phyloP scores from a whole-genome alignment of 2,888 invertebrate species.

The Drosophila kuntzei region DNA sequence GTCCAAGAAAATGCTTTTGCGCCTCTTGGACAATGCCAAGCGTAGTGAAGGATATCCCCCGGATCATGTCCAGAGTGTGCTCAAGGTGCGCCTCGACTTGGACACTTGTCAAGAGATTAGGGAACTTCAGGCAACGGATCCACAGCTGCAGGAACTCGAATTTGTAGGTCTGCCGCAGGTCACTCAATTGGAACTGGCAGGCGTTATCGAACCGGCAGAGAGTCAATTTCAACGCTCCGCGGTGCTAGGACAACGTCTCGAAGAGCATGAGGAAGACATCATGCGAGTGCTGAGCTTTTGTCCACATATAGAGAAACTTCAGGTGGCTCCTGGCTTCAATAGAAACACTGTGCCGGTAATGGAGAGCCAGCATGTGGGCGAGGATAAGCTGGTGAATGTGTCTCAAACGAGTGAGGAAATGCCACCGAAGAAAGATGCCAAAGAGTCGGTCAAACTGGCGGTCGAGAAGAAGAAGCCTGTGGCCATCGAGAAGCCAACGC shows the following conservation, averaged over 20 bases:
- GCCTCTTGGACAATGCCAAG: conserved; percentile 70
- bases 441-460: not conserved
- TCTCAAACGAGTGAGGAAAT: conserved; percentile 11
- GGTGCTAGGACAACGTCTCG: conserved; percentile 49
- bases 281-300: conserved; percentile 63
- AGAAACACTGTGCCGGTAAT: not conserved
- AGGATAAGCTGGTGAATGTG: conserved; percentile 1
- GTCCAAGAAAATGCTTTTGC: conserved; percentile 71
- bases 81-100: conserved; percentile 35
- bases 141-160: conserved; percentile 37
- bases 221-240: conserved; percentile 65
- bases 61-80: not conserved
- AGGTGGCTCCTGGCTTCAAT: conserved; percentile 48
- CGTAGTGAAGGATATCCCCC: conserved; percentile 44
- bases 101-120: conserved; percentile 30
- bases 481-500: not conserved
- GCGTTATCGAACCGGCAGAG: not conserved
- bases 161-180: conserved; percentile 55
- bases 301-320: conserved; percentile 65
- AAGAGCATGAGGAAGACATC: conserved; percentile 46
- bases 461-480: not conserved
- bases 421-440: not conserved
- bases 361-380: conserved; percentile 11
- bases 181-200: conserved; percentile 39
- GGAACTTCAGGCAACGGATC: conserved; percentile 36